Conservation (phyloP, 2,113 vertebrate genomes). For the Diadophis punctatus region DNA sequence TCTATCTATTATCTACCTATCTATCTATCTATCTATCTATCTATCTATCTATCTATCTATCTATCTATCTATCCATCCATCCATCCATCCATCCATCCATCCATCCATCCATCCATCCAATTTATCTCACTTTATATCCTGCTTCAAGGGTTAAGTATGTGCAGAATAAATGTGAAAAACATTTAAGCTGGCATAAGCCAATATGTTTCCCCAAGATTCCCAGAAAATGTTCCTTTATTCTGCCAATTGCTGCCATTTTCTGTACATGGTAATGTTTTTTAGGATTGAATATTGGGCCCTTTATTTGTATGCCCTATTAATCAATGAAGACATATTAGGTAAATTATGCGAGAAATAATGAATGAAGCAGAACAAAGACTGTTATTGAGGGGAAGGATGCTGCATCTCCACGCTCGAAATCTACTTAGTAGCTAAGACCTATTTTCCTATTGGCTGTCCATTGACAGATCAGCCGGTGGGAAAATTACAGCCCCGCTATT, state of each 20-base stretch:
- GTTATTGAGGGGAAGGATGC: too few species aligned
- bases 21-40: too few species aligned
- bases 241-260: not conserved
- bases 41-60: too few species aligned
- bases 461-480: too few species aligned
- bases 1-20: too few species aligned
- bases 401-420: too few species aligned
- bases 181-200: not conserved
- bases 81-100: too few species aligned
- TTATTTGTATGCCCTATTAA: not conserved
- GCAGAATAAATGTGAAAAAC: not conserved
- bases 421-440: too few species aligned
- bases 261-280: not conserved
- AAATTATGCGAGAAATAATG: not conserved
- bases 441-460: too few species aligned
- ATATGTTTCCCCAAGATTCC: not conserved
- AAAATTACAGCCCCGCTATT: too few species aligned
- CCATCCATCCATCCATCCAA: too few species aligned
- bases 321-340: not conserved
- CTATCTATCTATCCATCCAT: too few species aligned
- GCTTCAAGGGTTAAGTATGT: slow-evolving; percentile 37
- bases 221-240: not conserved
- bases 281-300: not conserved
- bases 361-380: not conserved
- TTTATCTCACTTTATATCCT: not conserved